Evolutionary conservation across 2,797 vertebrate genomes (phyloP), one percentile per base, ranked within the genome.

Genomic region (Lepidocolaptes lacrymiger): DNA sequence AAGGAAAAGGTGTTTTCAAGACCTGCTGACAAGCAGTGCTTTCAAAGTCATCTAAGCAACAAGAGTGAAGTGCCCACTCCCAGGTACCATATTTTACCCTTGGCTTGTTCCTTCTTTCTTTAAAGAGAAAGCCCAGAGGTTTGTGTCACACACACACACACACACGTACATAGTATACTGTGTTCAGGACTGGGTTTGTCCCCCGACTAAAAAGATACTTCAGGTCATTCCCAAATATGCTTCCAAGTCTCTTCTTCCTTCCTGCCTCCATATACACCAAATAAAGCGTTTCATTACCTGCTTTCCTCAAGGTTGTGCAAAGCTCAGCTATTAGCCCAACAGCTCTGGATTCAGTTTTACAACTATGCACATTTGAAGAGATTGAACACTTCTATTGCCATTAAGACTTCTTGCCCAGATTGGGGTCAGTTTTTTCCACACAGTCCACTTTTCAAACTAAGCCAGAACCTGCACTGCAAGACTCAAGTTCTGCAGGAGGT

Each of bases 321-420:
- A 61, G 18, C 44, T 86, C 26, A 46, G 36, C 43, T 43, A 16
- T 20, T 23, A 71, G 23, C 23, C 10, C 22, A 41, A 27, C 3
- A 54, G 41, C 14, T 69, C 54, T 22, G 12, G 27, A 58, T 58
- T 80, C 64, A 30, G 34, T n/a, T 76, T 83, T 32, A 51, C n/a
- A 13, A 4, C 14, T 3, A 6, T 0, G 5, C 4, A 6, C 4
- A 3, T 20, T n/a, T 52, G 46, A 58, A 14, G 23, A 51, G 8
- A 8, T 2, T 44, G 23, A 79, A 61, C 3, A 0, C 5, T 39
- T 82, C 58, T 54, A 10, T 3, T 54, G 39, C 28, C 51, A 18
- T 44, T 37, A 56, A 34, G 14, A 22, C 16, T 58, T 72, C 68
- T 69, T 79, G 55, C 17, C 37, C 64, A 6, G 9, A 4, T 23